These are phyloP conservation scores for Limosa lapponica DNA, from an alignment of 2,797 vertebrate genomes.

Conservation along the genomic window DNA sequence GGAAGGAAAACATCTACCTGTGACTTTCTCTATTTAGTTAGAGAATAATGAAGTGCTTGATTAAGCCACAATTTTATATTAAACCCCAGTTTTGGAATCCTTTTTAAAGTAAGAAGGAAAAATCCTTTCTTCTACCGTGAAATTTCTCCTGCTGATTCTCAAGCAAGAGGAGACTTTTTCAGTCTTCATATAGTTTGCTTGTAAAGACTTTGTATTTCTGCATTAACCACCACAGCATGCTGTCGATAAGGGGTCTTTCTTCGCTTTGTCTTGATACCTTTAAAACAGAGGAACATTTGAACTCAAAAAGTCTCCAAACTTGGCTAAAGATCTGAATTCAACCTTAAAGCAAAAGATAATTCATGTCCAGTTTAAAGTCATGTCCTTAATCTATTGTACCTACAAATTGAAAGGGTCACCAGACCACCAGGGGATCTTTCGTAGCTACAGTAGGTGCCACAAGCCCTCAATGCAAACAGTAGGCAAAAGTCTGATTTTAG, in stretches of 20 bases:
- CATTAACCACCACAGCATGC: slow-evolving; percentile 1
- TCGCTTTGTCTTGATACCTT: slow-evolving; percentile 40
- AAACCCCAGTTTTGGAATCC: background rate
- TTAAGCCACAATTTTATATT: background rate
- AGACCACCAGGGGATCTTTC: slow-evolving; percentile 32
- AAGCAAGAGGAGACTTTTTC: slow-evolving; percentile 26
- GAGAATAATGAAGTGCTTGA: background rate
- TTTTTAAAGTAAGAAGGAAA: background rate
- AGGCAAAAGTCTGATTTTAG: slow-evolving; percentile 46
- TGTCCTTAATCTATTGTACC: slow-evolving; percentile 50
- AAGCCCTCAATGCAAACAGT: slow-evolving; percentile 42
- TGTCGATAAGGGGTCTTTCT: slow-evolving; percentile 4
- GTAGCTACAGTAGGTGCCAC: slow-evolving; percentile 14
- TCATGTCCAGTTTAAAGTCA: slow-evolving; percentile 47
- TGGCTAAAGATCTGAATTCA: slow-evolving; percentile 46
- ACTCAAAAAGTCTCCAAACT: background rate
- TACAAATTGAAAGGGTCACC: slow-evolving; percentile 63
- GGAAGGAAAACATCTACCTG: background rate
- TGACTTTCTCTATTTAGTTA: background rate
- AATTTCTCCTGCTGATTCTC: slow-evolving; percentile 13
- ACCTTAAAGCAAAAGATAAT: slow-evolving; percentile 32
- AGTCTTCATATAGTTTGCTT: background rate
- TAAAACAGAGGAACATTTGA: slow-evolving; percentile 52
- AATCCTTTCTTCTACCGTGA: background rate
- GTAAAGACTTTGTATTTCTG: slow-evolving; percentile 32